A percentile compares a stretch with the other conserved stretches of the same genome.
phyloP scores from a whole-genome alignment of 2,113 vertebrate species.

The Octodon degus region DNA sequence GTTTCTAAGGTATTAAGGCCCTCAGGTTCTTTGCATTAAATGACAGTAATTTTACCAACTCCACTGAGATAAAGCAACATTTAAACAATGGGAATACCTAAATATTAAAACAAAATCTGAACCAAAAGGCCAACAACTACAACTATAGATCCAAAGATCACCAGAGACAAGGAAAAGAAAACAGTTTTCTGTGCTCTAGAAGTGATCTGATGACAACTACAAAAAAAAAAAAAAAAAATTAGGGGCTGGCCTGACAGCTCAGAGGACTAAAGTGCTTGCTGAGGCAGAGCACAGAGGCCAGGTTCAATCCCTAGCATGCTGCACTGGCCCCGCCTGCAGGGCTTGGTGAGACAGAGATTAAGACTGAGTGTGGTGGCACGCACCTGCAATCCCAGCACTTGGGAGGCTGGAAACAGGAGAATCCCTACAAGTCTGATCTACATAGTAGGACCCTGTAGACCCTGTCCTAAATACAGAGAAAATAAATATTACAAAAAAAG shows the following conservation, averaged over 20 bases:
- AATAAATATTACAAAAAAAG: constrained; percentile 41
- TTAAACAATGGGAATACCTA: background rate
- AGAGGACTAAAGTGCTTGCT: too few relatives aligned
- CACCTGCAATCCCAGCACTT: too few relatives aligned
- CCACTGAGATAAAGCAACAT: background rate
- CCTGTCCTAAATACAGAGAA: too few relatives aligned
- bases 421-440: too few relatives aligned
- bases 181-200: background rate
- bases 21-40: background rate
- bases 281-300: too few relatives aligned
- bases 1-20: background rate
- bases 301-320: too few relatives aligned
- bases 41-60: background rate
- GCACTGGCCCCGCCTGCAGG: too few relatives aligned
- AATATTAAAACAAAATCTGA: background rate
- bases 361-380: too few relatives aligned
- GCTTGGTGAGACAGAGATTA: too few relatives aligned
- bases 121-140: background rate
- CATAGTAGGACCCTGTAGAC: too few relatives aligned
- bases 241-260: too few relatives aligned
- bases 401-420: too few relatives aligned
- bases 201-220: background rate
- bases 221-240: background rate
- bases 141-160: background rate
- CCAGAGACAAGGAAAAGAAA: background rate